A percentile compares a stretch with the other conserved stretches of the same genome.
Conservation (phyloP, 2,113 vertebrate genomes). For the Cynopterus brachyotis region DNA sequence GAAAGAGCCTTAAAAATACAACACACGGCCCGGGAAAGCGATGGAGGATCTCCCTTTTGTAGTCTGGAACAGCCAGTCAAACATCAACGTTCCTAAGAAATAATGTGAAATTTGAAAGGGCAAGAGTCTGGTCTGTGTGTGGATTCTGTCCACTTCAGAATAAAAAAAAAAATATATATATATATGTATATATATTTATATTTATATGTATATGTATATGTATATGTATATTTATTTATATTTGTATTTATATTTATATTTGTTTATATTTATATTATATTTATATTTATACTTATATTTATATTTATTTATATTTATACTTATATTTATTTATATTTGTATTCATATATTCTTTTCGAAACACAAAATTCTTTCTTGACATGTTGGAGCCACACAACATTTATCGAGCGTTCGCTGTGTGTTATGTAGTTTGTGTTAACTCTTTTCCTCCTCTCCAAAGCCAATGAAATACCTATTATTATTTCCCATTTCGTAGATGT, state of each 20-base stretch:
- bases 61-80: background rate
- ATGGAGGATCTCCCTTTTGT: accelerated
- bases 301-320: no score
- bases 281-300: no score
- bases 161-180: no score
- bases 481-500: background rate
- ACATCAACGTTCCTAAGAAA: background rate
- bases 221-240: no score
- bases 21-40: accelerated
- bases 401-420: accelerated
- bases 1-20: background rate
- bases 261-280: no score
- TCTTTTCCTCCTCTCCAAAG: background rate
- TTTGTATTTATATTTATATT: no score
- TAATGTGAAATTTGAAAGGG: background rate
- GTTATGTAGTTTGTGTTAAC: background rate
- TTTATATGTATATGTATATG: no score
- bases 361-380: background rate
- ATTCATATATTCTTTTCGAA: background rate
- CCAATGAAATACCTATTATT: accelerated
- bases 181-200: no score
- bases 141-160: background rate
- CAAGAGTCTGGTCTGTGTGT: background rate
- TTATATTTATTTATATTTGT: no score
- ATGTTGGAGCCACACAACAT: accelerated